Evolutionary conservation across 1,140 invertebrate species (phyloP).

Genomic region (Choristoneura fumiferana): DNA sequence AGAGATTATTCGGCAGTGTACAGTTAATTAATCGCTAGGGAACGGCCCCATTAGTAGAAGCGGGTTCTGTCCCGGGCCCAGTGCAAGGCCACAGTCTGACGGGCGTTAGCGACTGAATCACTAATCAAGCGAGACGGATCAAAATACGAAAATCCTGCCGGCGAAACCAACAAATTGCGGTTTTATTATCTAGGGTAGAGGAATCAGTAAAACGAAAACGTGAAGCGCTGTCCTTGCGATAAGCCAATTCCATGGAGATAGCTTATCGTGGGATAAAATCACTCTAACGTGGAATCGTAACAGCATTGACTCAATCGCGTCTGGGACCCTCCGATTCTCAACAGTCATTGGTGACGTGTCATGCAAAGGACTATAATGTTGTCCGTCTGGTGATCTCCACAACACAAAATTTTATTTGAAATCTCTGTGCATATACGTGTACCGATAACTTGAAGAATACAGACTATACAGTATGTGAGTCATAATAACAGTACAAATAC

Average conservation of each 20-base stretch:
- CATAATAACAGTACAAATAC: too few relatives aligned
- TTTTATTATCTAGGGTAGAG: slow-evolving; percentile 22
- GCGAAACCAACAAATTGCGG: slow-evolving; percentile 22
- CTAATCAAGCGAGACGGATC: slow-evolving; percentile 27
- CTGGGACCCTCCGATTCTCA: slow-evolving; percentile 31
- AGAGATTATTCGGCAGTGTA: slow-evolving; percentile 47
- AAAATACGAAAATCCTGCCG: slow-evolving; percentile 22
- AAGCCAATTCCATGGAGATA: slow-evolving; percentile 38
- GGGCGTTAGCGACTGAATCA: slow-evolving; percentile 30
- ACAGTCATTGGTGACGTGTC: slow-evolving; percentile 35
- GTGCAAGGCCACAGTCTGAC: slow-evolving; percentile 27
- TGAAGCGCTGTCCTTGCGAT: slow-evolving; percentile 26
- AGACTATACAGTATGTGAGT: too few relatives aligned
- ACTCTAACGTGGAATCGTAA: slow-evolving; percentile 47
- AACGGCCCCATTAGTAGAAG: slow-evolving; percentile 50
- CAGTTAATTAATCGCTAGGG: slow-evolving; percentile 55
- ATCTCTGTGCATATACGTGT: too few relatives aligned
- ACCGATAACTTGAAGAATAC: too few relatives aligned
- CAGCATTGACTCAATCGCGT: slow-evolving; percentile 53
- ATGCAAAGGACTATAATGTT: slow-evolving; percentile 1
- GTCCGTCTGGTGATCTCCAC: too few relatives aligned
- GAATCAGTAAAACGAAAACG: slow-evolving; percentile 33
- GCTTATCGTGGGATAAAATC: slow-evolving; percentile 44
- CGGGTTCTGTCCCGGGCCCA: slow-evolving; percentile 32
- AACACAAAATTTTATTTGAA: too few relatives aligned